Base-by-base conservation (phyloP, 2,888 invertebrate genomes). In the Pteria penguin region DNA sequence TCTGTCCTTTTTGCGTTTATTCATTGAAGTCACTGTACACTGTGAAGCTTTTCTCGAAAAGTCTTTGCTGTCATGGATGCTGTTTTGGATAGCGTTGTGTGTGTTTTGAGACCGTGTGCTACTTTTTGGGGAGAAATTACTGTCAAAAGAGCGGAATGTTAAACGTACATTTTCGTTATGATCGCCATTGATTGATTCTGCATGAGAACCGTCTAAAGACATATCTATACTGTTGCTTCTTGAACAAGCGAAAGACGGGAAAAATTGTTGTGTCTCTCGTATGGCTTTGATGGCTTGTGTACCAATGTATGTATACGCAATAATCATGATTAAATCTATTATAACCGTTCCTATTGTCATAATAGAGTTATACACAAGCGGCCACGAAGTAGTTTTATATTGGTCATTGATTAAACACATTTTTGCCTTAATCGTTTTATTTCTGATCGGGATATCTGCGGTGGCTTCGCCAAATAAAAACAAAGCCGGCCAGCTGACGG, bases 381-480 rank as follows among this genome's bases (percentile, higher is more conserved):
- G 84, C 26, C 76, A 75, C 24, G 61, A 63, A 1, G 84, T 81
- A 14, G 33, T 33, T 27, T 71, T 73, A 14, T 67, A 66, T 0
- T 71, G 61, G 26, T 82, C 81, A n/a, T 81, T 74, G 11, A 84
- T 70, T 22, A 83, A 75, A 65, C 86, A 86, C 33, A 82, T 84
- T 36, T 78, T 78, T 27, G 80, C 61, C 0, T 58, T 66, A 5
- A 78, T n/a, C 24, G 32, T 55, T 27, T 68, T 58, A 52, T 69
- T 57, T 24, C 79, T 55, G 8, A 70, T 72, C 26, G 75, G 77
- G 4, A 75, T 18, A 26, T 29, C 14, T 26, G 78, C 52, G 14
- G 78, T 78, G 22, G 26, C 72, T 14, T 80, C 81, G 14, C 85
- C 86, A 69, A 86, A 87, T 2, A 87, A 74, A 4, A 84, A 60